Conservation (phyloP, 2,888 invertebrate genomes). For the Polietes domitor region DNA sequence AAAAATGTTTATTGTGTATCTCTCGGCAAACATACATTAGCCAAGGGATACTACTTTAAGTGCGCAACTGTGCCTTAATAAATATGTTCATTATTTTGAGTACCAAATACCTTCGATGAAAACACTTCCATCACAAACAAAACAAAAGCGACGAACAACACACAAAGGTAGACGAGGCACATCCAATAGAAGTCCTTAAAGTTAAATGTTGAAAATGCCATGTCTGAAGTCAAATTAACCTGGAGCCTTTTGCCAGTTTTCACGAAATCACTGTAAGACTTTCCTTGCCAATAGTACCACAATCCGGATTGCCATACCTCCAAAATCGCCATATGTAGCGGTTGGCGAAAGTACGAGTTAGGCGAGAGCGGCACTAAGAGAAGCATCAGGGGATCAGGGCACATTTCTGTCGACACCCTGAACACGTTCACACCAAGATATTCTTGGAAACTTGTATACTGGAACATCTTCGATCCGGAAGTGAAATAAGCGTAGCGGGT, state of each 20-base stretch:
- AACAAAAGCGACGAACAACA: not conserved
- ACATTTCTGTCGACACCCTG: slow-evolving; percentile 48
- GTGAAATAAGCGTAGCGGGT: slow-evolving; percentile 39
- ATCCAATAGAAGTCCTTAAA: slow-evolving; percentile 56
- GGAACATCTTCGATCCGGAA: slow-evolving; percentile 30
- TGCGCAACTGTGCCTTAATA: too few species aligned
- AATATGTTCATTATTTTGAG: too few species aligned
- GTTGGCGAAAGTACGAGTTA: slow-evolving; percentile 44
- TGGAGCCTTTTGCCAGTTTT: slow-evolving; percentile 10
- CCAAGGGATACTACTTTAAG: too few species aligned
- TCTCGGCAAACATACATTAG: too few species aligned
- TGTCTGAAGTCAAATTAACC: slow-evolving; percentile 36
- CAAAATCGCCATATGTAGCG: slow-evolving; percentile 45
- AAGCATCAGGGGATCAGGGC: slow-evolving; percentile 46
- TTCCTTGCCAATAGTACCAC: slow-evolving; percentile 51
- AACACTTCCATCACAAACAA: slow-evolving; percentile 46
- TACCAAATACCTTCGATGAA: too few species aligned
- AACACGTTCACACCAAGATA: slow-evolving; percentile 16
- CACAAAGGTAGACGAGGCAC: slow-evolving; percentile 36
- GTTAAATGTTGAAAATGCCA: not conserved
- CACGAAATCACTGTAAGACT: slow-evolving; percentile 47
- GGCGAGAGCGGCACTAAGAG: slow-evolving; percentile 42
- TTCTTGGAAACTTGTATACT: slow-evolving; percentile 30
- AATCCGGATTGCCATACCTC: slow-evolving; percentile 49
- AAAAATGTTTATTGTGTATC: too few species aligned